Base-by-base conservation (phyloP, 2,113 vertebrate genomes). In the Platysternon megacephalum region DNA sequence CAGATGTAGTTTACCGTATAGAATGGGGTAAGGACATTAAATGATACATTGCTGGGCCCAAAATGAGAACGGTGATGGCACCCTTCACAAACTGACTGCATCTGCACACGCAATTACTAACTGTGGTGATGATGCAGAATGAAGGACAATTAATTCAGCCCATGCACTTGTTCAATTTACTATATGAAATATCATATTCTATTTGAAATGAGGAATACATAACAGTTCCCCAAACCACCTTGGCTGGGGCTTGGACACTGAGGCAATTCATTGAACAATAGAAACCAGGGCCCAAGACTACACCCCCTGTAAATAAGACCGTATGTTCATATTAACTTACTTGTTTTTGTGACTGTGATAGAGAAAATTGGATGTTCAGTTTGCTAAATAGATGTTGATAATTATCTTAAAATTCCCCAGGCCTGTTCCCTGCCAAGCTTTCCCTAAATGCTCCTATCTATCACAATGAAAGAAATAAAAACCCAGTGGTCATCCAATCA, bases 281-380 rank as follows among this genome's bases (percentile, higher is more conserved):
- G 84, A 82, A 5, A 11, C 13, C 11, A 28, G 44, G 46, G 48
- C 68, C 78, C 81, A 91, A 17, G 48, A 28, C 83, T 87, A 35
- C 8, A 39, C 14, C 22, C 28, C 82, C 82, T 51, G 65, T 61
- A 89, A 89, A 89, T 35, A 82, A 81, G 80, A 58, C 65, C 17
- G 1, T 86, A 44, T 0, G 0, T 26, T 42, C 16, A 7, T 0
- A 0, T 16, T 68, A 86, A 84, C 26, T 46, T 13, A 44, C 24
- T 78, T 78, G 24, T 16, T 29, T 78, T 16, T 44, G 12, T 78
- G 42, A 46, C 39, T 16, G 42, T 26, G 22, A 46, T 8, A 44
- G 26, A 46, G 26, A 28, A 39, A 87, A 39, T 6, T 0, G 88
- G 22, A 87, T 28, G 12, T 12, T 48, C 17, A 28, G 8, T 14